These are phyloP conservation scores for Cryptoleucopteryx plumbea DNA, from an alignment of 2,113 vertebrate genomes.

Conservation along the genomic window DNA sequence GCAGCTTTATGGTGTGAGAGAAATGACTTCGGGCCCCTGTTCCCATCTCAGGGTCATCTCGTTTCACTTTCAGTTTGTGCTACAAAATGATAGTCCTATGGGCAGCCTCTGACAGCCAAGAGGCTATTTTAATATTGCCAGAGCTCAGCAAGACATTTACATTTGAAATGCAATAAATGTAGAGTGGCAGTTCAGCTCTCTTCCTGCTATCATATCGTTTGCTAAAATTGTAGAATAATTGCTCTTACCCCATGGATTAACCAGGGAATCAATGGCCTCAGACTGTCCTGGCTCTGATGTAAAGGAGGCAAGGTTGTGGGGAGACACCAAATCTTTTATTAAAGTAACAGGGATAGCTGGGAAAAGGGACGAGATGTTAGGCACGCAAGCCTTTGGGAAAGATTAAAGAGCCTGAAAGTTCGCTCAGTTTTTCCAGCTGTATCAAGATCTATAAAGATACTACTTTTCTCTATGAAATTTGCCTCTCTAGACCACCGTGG, in stretches of 20 bases:
- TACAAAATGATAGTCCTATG: neutral
- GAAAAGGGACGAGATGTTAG: neutral
- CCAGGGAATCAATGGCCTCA: neutral
- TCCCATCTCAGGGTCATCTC: conserved; percentile 24
- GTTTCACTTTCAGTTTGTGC: conserved; percentile 13
- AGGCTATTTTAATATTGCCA: conserved; percentile 1
- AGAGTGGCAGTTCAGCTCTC: neutral
- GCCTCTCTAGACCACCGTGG: neutral
- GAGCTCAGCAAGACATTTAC: neutral
- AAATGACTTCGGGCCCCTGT: conserved; percentile 23
- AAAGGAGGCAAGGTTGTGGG: neutral
- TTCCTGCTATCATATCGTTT: neutral
- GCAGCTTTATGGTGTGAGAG: conserved; percentile 29
- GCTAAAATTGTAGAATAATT: neutral
- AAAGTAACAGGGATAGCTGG: neutral
- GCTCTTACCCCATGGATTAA: neutral
- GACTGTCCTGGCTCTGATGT: neutral
- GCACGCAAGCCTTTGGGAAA: neutral
- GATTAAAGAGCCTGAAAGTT: neutral
- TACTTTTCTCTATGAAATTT: neutral
- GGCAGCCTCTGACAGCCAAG: neutral
- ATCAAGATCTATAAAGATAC: neutral
- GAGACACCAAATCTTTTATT: neutral
- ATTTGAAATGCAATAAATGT: neutral
- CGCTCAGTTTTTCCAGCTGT: neutral